Evolutionary conservation across 2,797 vertebrate species (phyloP), one percentile per base, ranked within the genome.

Genomic region (Podargus strigoides): DNA sequence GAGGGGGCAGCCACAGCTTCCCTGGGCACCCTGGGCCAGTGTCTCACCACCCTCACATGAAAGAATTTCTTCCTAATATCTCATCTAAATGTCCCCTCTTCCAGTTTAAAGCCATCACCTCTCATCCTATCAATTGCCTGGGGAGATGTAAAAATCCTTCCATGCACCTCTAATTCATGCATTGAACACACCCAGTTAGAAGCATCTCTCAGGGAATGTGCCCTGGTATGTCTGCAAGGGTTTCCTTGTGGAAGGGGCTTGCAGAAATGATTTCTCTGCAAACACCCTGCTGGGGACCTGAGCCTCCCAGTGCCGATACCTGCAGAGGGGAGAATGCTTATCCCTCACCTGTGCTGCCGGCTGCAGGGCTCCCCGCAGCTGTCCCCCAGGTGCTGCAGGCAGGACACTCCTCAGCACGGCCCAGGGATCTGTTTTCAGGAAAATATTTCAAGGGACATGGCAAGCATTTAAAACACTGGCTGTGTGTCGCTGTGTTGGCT

Each of bases 141-240:
- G 46, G 24, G 21, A 77, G 81, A 42, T 39, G 7, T 56, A 59
- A 47, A 72, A 73, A 44, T 60, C 37, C 50, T 56, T 49, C 32
- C 1, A 0, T 23, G 28, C 44, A 10, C 53, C 24, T 20, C 0
- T 3, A 36, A 42, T 60, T 34, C 19, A 5, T 32, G 17, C 14
- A 7, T 3, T 12, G 30, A 41, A 60, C 32, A 9, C 37, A 27
- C 0, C 12, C 26, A 36, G 15, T 49, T 53, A 21, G 50, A 59
- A 73, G 52, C 12, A 32, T 20, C 15, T 41, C 63, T 85, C n/a
- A 3, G 76, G 72, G 52, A 80, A 67, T 32, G 42, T 59, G 12
- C 24, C 37, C 37, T 55, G 36, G 12, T 64, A 9, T 0, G 0
- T 3, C 6, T 5, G 39, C 44, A 67, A 72, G n/a, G 68, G 30